Evolutionary conservation across 2,797 vertebrate genomes (phyloP).

Genomic region (Enteromius treurensis): DNA sequence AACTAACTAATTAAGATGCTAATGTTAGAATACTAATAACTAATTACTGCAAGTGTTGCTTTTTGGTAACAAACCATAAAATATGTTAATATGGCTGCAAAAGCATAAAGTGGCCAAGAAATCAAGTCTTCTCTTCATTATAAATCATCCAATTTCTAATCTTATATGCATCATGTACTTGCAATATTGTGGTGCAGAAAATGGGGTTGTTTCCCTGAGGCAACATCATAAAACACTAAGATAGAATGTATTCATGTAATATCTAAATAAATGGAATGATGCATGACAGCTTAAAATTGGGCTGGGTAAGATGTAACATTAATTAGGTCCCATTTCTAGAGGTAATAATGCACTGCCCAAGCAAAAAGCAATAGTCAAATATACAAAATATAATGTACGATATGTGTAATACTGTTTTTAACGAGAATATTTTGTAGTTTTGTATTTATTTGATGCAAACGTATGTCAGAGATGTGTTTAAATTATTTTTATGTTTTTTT

Average conservation of each 20-base stretch:
- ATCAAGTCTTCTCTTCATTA: background rate
- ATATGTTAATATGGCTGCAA: background rate
- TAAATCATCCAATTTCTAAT: background rate
- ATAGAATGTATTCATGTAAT: background rate
- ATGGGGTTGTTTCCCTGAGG: background rate
- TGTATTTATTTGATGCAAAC: background rate
- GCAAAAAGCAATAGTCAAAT: slow-evolving; percentile 7
- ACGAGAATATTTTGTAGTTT: background rate
- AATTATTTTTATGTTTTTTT: background rate
- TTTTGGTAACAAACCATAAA: slow-evolving; percentile 1
- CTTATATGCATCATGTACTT: background rate
- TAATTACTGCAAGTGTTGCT: background rate
- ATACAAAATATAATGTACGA: background rate
- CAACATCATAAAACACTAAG: background rate
- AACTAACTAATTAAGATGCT: background rate
- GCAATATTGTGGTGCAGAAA: background rate
- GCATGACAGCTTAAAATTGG: too few relatives aligned
- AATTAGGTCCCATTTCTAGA: background rate
- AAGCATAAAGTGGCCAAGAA: background rate
- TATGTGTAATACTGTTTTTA: background rate
- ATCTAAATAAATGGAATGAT: background rate
- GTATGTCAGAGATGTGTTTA: background rate
- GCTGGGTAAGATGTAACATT: background rate
- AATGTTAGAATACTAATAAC: background rate
- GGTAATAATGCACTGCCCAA: background rate